phyloP scores from a whole-genome alignment of 2,888 invertebrate species.

The Eucera pruinosa region DNA sequence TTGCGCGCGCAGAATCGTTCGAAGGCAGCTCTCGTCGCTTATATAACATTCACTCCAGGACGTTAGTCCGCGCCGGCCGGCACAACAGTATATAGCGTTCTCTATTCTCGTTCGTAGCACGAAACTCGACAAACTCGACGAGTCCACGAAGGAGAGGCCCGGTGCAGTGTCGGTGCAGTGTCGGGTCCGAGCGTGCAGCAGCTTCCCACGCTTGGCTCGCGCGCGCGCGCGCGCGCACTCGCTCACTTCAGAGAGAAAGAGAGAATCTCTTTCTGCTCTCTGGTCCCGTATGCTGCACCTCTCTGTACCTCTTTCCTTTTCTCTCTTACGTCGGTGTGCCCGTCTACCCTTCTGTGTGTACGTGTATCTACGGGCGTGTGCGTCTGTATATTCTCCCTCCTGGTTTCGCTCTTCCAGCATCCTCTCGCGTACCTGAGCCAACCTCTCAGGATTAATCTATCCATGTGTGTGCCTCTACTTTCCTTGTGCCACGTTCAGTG shows the following conservation, averaged over 20 bases:
- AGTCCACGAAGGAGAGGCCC: slow-evolving; percentile 64
- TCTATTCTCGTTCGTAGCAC: slow-evolving; percentile 56
- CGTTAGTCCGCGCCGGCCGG: slow-evolving; percentile 25
- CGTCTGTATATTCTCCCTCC: slow-evolving; percentile 7
- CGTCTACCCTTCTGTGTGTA: slow-evolving; percentile 2
- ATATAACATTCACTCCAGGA: slow-evolving; percentile 28
- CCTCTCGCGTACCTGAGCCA: slow-evolving; percentile 64
- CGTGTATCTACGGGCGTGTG: neutral
- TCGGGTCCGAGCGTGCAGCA: slow-evolving; percentile 71
- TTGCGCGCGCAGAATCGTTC: too few relatives aligned
- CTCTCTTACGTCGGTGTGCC: slow-evolving; percentile 34
- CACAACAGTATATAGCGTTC: slow-evolving; percentile 19
- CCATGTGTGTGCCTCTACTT: slow-evolving; percentile 49
- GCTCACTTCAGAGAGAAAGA: slow-evolving; percentile 8
- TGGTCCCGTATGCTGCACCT: slow-evolving; percentile 26
- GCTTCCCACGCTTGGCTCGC: slow-evolving; percentile 74
- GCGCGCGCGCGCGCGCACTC: slow-evolving; percentile 43
- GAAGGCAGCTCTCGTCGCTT: slow-evolving; percentile 2
- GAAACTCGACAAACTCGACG: slow-evolving; percentile 62
- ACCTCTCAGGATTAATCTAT: slow-evolving; percentile 60
- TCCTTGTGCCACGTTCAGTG: slow-evolving; percentile 42
- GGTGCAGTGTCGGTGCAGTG: slow-evolving; percentile 66
- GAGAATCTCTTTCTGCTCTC: slow-evolving; percentile 29
- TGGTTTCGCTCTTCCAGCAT: slow-evolving; percentile 25
- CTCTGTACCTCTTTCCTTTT: slow-evolving; percentile 13